Evolutionary conservation across 2,888 invertebrate species (phyloP).

Genomic region (Drosophila meridiana): DNA sequence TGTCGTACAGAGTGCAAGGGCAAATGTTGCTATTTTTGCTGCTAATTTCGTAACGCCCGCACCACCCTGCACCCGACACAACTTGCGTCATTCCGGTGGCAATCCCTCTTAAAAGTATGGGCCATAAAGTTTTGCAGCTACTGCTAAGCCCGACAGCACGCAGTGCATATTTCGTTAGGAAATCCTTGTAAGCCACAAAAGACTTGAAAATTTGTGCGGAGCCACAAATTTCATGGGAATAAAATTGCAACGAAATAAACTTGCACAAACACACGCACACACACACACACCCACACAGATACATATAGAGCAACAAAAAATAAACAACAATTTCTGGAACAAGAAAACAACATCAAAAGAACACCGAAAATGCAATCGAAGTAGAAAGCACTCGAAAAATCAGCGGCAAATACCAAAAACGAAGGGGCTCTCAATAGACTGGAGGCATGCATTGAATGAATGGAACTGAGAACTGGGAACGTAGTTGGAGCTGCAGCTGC

Average conservation of each 20-base stretch:
- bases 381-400: slow-evolving; percentile 75
- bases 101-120: slow-evolving; percentile 54
- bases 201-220: slow-evolving; percentile 75
- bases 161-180: slow-evolving; percentile 62
- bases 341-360: slow-evolving; percentile 65
- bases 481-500: slow-evolving; percentile 15
- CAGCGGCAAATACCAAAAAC: slow-evolving; percentile 74
- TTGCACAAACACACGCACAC: slow-evolving; percentile 34
- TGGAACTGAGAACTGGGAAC: slow-evolving; percentile 19
- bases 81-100: slow-evolving; percentile 9
- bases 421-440: slow-evolving; percentile 67
- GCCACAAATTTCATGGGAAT: slow-evolving; percentile 77
- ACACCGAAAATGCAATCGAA: slow-evolving; percentile 66
- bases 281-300: slow-evolving; percentile 6
- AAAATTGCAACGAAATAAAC: slow-evolving; percentile 78
- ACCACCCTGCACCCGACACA: neutral
- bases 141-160: slow-evolving; percentile 44
- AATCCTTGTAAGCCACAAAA: slow-evolving; percentile 81
- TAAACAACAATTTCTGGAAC: slow-evolving; percentile 34
- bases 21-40: slow-evolving; percentile 38
- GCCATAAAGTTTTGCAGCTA: slow-evolving; percentile 64
- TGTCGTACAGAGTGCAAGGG: slow-evolving; percentile 28
- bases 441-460: slow-evolving; percentile 28
- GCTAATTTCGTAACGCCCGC: slow-evolving; percentile 61
- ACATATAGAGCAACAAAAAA: neutral